A percentile compares a stretch with the other conserved stretches of the same genome.
phyloP scores from a whole-genome alignment of 1,140 invertebrate genomes.

The Drosophila lini region DNA sequence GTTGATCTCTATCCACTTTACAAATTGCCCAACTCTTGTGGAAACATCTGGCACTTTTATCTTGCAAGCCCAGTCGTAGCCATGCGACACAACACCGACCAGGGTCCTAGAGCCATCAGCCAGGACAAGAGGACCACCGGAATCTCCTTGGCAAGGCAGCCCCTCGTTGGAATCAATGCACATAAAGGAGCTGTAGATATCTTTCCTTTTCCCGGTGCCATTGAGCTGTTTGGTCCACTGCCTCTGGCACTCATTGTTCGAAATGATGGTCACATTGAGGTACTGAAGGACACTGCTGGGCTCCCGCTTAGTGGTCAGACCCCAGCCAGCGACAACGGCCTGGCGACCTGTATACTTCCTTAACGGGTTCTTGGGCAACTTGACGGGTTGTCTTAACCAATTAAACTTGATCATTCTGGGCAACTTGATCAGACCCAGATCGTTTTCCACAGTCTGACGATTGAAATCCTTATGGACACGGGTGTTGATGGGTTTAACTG shows the following conservation, averaged over 20 bases:
- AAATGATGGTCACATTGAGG: conserved; percentile 34
- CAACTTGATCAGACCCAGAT: conserved; percentile 46
- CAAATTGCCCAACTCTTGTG: conserved; percentile 40
- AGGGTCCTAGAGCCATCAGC: conserved; percentile 40
- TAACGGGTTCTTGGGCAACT: conserved; percentile 16
- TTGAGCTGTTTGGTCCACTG: conserved; percentile 47
- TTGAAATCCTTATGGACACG: conserved; percentile 38
- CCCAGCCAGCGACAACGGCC: conserved; percentile 55
- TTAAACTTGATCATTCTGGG: conserved; percentile 26
- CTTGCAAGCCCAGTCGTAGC: conserved; percentile 42
- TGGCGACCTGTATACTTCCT: neutral
- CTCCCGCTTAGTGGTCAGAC: conserved; percentile 14
- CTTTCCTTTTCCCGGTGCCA: conserved; percentile 8
- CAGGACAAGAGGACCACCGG: conserved; percentile 55
- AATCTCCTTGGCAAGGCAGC: conserved; percentile 60
- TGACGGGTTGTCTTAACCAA: conserved; percentile 16
- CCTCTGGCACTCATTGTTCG: conserved; percentile 45
- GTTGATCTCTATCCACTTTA: conserved; percentile 42
- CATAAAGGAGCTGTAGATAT: conserved; percentile 32
- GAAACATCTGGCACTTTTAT: conserved; percentile 48
- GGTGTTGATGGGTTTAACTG: conserved; percentile 12
- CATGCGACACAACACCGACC: conserved; percentile 62
- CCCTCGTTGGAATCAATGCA: conserved; percentile 48
- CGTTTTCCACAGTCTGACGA: conserved; percentile 29
- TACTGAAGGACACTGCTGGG: conserved; percentile 32